Evolutionary conservation across 2,113 vertebrate species (phyloP).

Genomic region (Columba livia): DNA sequence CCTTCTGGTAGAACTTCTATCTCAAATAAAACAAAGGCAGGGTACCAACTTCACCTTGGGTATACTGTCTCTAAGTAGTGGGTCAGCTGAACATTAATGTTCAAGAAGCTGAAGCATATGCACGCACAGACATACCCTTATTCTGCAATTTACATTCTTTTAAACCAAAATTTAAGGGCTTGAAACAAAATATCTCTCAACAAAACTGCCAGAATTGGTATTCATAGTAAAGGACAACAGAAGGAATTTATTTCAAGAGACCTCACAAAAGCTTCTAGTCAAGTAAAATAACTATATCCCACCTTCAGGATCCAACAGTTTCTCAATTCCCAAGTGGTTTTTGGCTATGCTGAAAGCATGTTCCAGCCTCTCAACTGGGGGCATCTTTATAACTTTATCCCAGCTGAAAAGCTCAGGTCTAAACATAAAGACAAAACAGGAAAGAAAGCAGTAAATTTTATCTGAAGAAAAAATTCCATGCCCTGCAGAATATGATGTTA

Average conservation of each 20-base stretch:
- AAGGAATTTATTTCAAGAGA: neutral
- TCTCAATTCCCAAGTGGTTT: conserved; percentile 89
- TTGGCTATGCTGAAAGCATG: conserved; percentile 92
- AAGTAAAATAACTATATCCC: neutral
- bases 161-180: neutral
- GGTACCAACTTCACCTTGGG: neutral
- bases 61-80: neutral
- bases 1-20: neutral
- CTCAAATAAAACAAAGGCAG: neutral
- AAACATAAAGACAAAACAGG: conserved; percentile 38
- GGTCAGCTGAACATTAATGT: neutral
- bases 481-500: neutral
- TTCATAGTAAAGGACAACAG: neutral
- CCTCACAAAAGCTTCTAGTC: neutral
- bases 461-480: neutral
- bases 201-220: neutral
- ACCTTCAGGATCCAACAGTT: conserved; percentile 96
- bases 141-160: neutral
- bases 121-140: fast-evolving
- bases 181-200: neutral
- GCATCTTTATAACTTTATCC: conserved; percentile 82
- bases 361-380: conserved; percentile 85
- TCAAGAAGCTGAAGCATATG: neutral
- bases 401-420: conserved; percentile 91
- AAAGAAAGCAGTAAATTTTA: neutral